Evolutionary conservation across 2,888 invertebrate species (phyloP).

Genomic region (Meiosimyza platycephala): DNA sequence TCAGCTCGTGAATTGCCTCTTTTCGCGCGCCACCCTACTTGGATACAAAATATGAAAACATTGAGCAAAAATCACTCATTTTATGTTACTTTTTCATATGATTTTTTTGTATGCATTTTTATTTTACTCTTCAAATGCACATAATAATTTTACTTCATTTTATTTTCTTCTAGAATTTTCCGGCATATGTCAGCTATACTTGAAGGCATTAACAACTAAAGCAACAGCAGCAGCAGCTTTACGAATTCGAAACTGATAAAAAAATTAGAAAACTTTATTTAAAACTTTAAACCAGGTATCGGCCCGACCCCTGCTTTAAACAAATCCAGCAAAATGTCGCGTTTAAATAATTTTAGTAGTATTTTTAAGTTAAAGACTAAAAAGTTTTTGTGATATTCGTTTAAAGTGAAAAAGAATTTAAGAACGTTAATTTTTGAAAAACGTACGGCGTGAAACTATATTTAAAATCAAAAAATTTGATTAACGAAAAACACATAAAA

Average conservation of each 20-base stretch:
- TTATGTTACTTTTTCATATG: slow-evolving; percentile 1
- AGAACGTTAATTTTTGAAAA: not conserved
- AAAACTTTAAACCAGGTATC: too few species aligned
- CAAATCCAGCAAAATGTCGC: slow-evolving; percentile 55
- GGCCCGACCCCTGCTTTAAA: too few species aligned
- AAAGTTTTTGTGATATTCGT: slow-evolving; percentile 57
- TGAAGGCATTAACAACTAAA: slow-evolving; percentile 40
- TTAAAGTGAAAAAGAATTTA: slow-evolving; percentile 41
- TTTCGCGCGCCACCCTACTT: not conserved
- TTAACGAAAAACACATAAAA: not conserved
- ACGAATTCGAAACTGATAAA: not conserved
- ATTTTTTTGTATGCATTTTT: not conserved
- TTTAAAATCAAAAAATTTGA: not conserved
- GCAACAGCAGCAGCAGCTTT: slow-evolving; percentile 41
- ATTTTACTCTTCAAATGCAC: slow-evolving; percentile 9
- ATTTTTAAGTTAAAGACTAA: slow-evolving; percentile 59
- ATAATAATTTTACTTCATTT: slow-evolving; percentile 37
- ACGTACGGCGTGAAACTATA: not conserved
- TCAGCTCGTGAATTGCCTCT: too few species aligned
- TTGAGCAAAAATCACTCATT: not conserved
- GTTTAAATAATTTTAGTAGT: slow-evolving; percentile 55
- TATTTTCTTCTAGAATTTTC: slow-evolving; percentile 50
- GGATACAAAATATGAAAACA: not conserved
- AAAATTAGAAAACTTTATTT: not conserved
- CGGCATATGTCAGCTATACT: slow-evolving; percentile 47